A percentile compares a stretch with the other conserved stretches of the same genome.
These are phyloP conservation scores for Cephalopachus bancanus DNA, from an alignment of 2,797 vertebrate genomes.

Conservation along the genomic window DNA sequence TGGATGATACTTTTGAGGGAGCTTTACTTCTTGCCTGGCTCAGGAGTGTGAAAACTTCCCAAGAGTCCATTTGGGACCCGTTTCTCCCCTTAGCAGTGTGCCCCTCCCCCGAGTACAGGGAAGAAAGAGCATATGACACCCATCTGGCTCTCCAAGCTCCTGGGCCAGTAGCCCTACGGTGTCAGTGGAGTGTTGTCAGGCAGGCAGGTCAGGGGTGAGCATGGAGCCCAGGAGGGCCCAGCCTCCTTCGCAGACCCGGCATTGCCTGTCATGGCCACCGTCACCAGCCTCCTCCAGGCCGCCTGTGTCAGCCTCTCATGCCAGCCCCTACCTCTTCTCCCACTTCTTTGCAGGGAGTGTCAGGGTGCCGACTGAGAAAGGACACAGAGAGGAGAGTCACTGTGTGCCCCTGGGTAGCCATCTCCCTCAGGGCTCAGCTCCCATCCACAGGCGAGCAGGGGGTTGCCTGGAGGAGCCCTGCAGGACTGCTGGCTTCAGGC, in stretches of 20 bases:
- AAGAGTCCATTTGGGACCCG: not conserved
- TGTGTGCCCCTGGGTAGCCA: not conserved
- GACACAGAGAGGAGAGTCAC: not conserved
- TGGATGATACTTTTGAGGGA: not conserved
- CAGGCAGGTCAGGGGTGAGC: not conserved
- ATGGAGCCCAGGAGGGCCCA: not conserved
- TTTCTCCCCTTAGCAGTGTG: not conserved
- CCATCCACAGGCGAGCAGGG: too few species aligned
- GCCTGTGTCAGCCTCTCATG: not conserved
- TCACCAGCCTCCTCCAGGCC: not conserved
- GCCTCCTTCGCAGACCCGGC: not conserved
- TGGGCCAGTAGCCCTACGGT: too few species aligned
- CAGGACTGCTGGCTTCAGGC: not conserved
- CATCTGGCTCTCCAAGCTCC: not conserved
- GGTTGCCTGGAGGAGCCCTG: not conserved
- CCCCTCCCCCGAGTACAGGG: too few species aligned
- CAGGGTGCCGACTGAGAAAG: not conserved
- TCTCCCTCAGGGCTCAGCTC: not conserved
- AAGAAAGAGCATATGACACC: not conserved
- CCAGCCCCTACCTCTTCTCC: not conserved
- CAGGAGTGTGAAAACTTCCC: not conserved
- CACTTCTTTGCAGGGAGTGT: not conserved
- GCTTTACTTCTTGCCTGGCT: not conserved
- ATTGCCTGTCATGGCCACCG: not conserved
- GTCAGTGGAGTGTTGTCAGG: not conserved